Evolutionary conservation across 2,797 vertebrate genomes (phyloP).

Genomic region (Jordanella pulchra): DNA sequence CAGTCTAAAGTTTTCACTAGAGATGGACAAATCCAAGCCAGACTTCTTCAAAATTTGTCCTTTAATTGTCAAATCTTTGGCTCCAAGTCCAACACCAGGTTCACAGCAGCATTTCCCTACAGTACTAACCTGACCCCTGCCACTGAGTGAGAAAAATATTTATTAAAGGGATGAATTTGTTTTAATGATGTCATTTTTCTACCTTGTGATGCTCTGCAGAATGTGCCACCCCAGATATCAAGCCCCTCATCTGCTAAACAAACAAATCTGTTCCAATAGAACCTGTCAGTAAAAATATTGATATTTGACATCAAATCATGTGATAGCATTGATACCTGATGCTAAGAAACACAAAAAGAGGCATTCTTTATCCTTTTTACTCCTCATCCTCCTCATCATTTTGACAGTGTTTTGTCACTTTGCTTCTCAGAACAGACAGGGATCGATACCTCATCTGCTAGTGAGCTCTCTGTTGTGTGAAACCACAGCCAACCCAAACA

Average conservation of each 20-base stretch:
- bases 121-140: not conserved
- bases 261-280: not conserved
- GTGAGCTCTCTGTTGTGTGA: conserved; percentile 57
- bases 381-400: conserved; percentile 32
- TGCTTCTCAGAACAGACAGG: conserved; percentile 43
- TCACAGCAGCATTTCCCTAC: not conserved
- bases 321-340: conserved; percentile 15
- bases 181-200: not conserved
- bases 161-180: not conserved
- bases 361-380: conserved; percentile 7
- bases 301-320: not conserved
- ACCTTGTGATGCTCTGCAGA: not conserved
- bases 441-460: conserved; percentile 55
- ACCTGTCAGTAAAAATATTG: not conserved
- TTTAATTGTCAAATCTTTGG: not conserved
- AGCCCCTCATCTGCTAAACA: not conserved
- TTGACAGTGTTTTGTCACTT: conserved; percentile 63
- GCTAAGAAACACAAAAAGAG: conserved; percentile 14
- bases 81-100: not conserved
- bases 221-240: not conserved
- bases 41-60: not conserved
- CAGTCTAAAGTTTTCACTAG: not conserved
- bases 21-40: not conserved
- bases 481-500: conserved; percentile 63
- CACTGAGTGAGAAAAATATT: not conserved